phyloP scores from a whole-genome alignment of 2,888 invertebrate genomes.

The Sussaba pulchella region DNA sequence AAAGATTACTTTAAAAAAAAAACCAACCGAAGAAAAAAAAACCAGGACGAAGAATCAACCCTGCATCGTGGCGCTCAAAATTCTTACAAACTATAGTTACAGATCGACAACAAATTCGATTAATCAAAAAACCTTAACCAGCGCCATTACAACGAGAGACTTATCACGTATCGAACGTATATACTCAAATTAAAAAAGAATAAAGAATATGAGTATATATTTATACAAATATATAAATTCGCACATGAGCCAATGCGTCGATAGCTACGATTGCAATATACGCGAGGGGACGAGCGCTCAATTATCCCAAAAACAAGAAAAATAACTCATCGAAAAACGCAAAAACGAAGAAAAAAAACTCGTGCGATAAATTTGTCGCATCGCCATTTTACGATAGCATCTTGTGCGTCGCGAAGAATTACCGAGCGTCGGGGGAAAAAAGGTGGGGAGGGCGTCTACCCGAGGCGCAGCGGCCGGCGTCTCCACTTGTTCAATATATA shows the following conservation, averaged over 20 bases:
- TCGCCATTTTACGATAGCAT: constrained; percentile 37
- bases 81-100: constrained; percentile 76
- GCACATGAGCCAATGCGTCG: constrained; percentile 29
- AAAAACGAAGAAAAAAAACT: constrained; percentile 37
- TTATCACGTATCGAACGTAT: constrained; percentile 51
- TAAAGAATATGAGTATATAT: constrained; percentile 4
- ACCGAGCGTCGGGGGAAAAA: too few species aligned
- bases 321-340: constrained; percentile 13
- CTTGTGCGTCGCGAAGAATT: constrained; percentile 59
- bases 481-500: constrained; percentile 73
- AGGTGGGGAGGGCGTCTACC: constrained; percentile 80
- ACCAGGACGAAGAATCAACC: constrained; percentile 71
- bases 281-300: constrained; percentile 2
- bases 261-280: constrained; percentile 34
- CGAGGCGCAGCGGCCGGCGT: constrained; percentile 78
- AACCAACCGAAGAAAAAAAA: too few species aligned
- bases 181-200: neutral
- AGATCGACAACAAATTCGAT: constrained; percentile 49
- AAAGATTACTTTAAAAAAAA: too few species aligned
- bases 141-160: constrained; percentile 26
- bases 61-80: constrained; percentile 63
- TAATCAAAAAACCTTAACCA: neutral
- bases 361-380: constrained; percentile 16
- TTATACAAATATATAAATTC: constrained; percentile 2
- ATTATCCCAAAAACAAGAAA: neutral